phyloP scores from a whole-genome alignment of 2,888 invertebrate genomes.

The Drosophila phalerata region DNA sequence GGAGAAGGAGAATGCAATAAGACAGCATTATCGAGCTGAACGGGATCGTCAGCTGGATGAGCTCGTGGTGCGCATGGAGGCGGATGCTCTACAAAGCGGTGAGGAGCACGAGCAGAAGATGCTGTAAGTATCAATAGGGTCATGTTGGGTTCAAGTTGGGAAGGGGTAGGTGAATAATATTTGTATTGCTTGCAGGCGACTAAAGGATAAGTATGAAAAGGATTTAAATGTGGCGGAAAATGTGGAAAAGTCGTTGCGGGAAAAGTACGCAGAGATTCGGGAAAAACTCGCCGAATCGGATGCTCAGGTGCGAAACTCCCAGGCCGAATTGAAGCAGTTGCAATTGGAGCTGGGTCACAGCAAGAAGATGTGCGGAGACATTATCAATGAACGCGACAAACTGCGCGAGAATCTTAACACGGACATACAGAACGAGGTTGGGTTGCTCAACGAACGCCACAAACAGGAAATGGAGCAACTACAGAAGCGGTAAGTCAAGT shows the following conservation, averaged over 20 bases:
- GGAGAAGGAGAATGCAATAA: constrained; percentile 89
- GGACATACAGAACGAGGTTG: constrained; percentile 88
- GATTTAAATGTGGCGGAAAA: constrained; percentile 90
- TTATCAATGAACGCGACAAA: constrained; percentile 87
- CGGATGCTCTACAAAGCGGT: constrained; percentile 82
- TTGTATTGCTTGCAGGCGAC: constrained; percentile 86
- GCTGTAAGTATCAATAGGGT: constrained; percentile 59
- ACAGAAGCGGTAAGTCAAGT: constrained; percentile 89
- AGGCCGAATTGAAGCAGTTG: constrained; percentile 89
- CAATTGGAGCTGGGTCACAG: constrained; percentile 89
- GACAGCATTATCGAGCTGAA: constrained; percentile 90
- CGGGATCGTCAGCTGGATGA: constrained; percentile 92
- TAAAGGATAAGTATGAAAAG: constrained; percentile 91
- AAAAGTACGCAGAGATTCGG: constrained; percentile 89
- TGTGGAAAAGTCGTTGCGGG: constrained; percentile 89
- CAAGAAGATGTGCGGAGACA: constrained; percentile 87
- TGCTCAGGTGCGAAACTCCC: constrained; percentile 87
- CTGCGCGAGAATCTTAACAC: constrained; percentile 88
- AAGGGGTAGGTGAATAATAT: background rate
- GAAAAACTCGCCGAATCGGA: constrained; percentile 89
- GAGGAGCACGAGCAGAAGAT: constrained; percentile 84
- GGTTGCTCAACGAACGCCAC: constrained; percentile 88
- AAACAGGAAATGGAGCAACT: constrained; percentile 92
- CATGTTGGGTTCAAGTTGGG: too few relatives aligned
- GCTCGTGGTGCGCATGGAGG: constrained; percentile 85